Base-by-base conservation (phyloP, 1,140 invertebrate species). In the Bombus sylvicola region DNA sequence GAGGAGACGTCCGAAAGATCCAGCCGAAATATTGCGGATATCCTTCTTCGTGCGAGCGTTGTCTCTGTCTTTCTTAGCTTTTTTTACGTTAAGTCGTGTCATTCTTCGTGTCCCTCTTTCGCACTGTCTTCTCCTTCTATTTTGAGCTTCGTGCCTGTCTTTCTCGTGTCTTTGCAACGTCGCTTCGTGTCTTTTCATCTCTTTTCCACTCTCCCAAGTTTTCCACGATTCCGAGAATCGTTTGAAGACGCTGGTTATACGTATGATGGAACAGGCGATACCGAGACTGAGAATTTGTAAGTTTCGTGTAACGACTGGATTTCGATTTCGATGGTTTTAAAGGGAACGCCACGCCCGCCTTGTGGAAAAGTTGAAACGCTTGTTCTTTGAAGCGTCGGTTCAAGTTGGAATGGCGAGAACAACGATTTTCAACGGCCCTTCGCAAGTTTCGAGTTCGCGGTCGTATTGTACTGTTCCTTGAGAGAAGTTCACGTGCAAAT, bases 11-110 rank as follows among this genome's bases (percentile, higher is more conserved):
- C 25, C 75, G 25, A 43, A 28, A 68, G 78, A 79, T 69, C 87
- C 25, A n/a, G 25, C 9, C 47, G 47, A 81, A 86, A 89, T 75
- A 80, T 80, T 37, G 57, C 81, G 69, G 57, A 83, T 89, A 89
- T 83, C 89, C 66, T 83, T 86, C 73, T 74, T 41, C 68, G n/a
- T 15, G 6, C 28, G 3, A 22, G 37, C 69, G n/a, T 31, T 12
- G 31, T 34, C 31, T 66, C 64, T 9, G n/a, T 66, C 64, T 18
- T 18, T 34, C 59, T n/a, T 28, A 59, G 3, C 2, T n/a, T n/a
- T n/a, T 66, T 13, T 31, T 68, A 18, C 47, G 47, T 53, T 53
- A 53, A 53, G 47, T 53, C 6, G 18, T 22, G 47, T 53, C 47
- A 18, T 53, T 22, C 15, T 22, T 34, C 6, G 0, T 18, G 5